These are phyloP conservation scores for Orientallactaga bullata DNA, from an alignment of 2,113 vertebrate genomes.

Conservation along the genomic window DNA sequence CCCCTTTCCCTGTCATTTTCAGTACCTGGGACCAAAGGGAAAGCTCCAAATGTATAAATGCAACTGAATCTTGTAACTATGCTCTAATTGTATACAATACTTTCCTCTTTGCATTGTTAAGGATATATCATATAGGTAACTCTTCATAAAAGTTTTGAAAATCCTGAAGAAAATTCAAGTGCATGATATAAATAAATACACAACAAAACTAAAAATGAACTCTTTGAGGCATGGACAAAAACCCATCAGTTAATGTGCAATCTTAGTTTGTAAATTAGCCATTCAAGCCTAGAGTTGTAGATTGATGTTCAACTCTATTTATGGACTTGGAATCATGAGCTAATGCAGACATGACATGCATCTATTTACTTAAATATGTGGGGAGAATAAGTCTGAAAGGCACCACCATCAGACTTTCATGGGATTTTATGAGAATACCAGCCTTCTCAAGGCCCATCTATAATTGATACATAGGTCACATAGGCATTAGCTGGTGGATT, in stretches of 20 bases:
- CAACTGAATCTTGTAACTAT: neutral
- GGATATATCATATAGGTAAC: neutral
- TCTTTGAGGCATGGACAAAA: neutral
- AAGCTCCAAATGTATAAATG: neutral
- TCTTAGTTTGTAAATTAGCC: neutral
- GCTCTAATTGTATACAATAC: neutral
- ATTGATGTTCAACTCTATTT: neutral
- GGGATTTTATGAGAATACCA: neutral
- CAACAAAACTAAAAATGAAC: neutral
- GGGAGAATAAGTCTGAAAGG: neutral
- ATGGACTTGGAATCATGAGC: neutral
- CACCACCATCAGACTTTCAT: neutral
- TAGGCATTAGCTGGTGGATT: neutral
- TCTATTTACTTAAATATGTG: neutral
- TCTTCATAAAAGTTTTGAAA: neutral
- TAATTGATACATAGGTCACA: neutral
- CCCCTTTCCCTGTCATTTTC: neutral
- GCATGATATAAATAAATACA: neutral
- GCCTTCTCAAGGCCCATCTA: neutral
- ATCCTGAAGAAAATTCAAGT: neutral
- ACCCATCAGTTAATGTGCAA: neutral
- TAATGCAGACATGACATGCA: neutral
- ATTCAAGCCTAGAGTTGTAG: neutral
- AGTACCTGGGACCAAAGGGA: neutral
- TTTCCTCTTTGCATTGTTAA: slow-evolving; percentile 11